A percentile compares a stretch with the other conserved stretches of the same genome.
These are phyloP conservation scores for Heteronetta atricapilla DNA, from an alignment of 2,113 vertebrate genomes.

Conservation along the genomic window DNA sequence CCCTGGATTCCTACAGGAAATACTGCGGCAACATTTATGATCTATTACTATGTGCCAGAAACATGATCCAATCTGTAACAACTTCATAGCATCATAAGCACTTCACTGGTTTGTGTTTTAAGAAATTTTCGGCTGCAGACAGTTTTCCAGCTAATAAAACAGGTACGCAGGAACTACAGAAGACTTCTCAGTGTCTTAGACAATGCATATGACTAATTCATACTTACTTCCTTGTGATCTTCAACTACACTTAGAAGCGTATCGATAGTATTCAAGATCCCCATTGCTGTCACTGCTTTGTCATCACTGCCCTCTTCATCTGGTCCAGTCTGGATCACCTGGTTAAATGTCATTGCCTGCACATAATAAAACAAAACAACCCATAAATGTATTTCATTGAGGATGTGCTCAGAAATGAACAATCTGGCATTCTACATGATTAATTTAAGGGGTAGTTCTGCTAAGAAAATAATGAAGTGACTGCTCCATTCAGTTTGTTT, in stretches of 20 bases:
- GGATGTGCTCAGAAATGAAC: not conserved
- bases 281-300: conserved; percentile 99
- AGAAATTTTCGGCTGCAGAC: not conserved
- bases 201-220: not conserved
- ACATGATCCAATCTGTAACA: not conserved
- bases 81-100: accelerated
- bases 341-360: conserved; percentile 99
- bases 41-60: not conserved
- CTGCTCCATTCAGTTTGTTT: not conserved
- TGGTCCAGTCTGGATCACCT: conserved; percentile 97
- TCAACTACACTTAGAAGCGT: conserved; percentile 98
- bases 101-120: not conserved
- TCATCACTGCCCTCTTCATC: conserved; percentile 98
- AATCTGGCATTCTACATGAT: not conserved
- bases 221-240: conserved; percentile 96
- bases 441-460: not conserved
- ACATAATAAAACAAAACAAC: not conserved
- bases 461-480: not conserved
- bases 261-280: conserved; percentile 98
- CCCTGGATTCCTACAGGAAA: not conserved
- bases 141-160: not conserved
- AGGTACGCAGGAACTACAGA: not conserved
- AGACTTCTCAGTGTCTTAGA: not conserved
- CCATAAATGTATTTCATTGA: not conserved
- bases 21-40: not conserved